Evolutionary conservation across 2,113 vertebrate species (phyloP).

Genomic region (Tychaedon coryphoeus): DNA sequence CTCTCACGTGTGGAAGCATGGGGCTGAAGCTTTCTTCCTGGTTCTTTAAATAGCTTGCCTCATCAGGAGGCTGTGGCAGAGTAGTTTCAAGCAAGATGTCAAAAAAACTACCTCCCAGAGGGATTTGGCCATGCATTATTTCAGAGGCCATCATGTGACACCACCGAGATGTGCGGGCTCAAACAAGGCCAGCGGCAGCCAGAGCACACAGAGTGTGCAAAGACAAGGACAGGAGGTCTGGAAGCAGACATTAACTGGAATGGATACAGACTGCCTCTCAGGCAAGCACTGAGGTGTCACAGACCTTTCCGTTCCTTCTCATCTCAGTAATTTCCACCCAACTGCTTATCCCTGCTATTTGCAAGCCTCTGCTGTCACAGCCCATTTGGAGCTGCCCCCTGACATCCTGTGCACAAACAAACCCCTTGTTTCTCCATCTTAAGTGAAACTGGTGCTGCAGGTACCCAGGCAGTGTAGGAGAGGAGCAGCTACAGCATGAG

Average conservation of each 20-base stretch:
- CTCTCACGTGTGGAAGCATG: background rate
- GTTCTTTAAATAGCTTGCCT: background rate
- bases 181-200: background rate
- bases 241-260: background rate
- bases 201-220: accelerated
- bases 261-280: background rate
- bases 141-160: background rate
- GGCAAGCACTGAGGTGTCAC: background rate
- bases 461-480: background rate
- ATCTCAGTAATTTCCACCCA: background rate
- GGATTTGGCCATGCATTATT: background rate
- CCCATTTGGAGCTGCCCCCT: background rate
- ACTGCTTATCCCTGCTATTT: background rate
- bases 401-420: background rate
- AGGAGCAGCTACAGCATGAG: accelerated
- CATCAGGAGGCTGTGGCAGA: background rate
- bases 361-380: background rate
- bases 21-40: background rate
- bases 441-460: background rate
- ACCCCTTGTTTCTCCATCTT: background rate
- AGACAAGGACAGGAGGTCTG: background rate
- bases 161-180: accelerated
- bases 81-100: background rate
- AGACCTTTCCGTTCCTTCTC: background rate
- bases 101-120: background rate